phyloP scores from a whole-genome alignment of 2,888 invertebrate genomes.

The Hyposoter dolosus region DNA sequence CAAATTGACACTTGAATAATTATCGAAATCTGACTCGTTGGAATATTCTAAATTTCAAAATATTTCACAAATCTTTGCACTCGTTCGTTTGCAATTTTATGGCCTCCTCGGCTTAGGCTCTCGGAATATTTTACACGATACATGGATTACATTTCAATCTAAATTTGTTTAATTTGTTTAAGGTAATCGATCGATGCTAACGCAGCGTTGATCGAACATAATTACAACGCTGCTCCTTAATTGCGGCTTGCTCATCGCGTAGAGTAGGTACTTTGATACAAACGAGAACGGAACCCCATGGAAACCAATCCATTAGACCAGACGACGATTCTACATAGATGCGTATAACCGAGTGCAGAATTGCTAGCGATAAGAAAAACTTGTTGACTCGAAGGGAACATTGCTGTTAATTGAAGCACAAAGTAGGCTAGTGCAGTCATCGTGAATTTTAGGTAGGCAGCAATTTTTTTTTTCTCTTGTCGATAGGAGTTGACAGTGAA shows the following conservation, averaged over 20 bases:
- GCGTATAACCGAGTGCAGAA: not conserved
- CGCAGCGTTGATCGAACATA: not conserved
- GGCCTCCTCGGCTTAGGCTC: too few relatives aligned
- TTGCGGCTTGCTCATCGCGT: not conserved
- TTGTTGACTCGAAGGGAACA: not conserved
- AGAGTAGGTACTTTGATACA: not conserved
- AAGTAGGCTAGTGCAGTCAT: not conserved
- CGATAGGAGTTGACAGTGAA: too few relatives aligned
- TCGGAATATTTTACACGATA: not conserved
- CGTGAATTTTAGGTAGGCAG: too few relatives aligned
- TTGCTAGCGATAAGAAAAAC: not conserved
- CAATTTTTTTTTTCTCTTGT: too few relatives aligned
- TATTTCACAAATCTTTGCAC: not conserved
- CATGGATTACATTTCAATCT: not conserved
- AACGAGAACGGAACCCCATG: not conserved
- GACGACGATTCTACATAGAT: not conserved
- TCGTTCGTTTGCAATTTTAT: too few relatives aligned
- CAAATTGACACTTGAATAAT: constrained; percentile 61
- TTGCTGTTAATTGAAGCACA: not conserved
- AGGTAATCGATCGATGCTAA: not conserved
- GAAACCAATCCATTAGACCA: constrained; percentile 7
- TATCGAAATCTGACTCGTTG: constrained; percentile 58
- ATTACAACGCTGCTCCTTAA: not conserved
- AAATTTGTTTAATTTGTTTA: not conserved
- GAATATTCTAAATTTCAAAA: constrained; percentile 39